Base-by-base conservation (phyloP, 1,140 invertebrate species). In the Andrena cerasifolii region DNA sequence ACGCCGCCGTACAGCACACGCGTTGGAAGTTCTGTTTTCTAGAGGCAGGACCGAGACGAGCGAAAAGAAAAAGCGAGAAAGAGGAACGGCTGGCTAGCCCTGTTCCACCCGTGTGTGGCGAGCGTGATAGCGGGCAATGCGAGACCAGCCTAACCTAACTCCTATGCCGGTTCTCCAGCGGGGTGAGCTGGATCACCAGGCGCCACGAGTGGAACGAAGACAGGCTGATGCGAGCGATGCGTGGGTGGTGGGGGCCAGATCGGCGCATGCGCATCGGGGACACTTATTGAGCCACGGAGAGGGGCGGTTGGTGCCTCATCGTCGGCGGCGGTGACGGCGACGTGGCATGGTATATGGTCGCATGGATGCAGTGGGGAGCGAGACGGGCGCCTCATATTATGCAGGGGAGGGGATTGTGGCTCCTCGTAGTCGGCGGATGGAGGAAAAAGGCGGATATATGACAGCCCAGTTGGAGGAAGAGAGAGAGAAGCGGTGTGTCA, bases 141-240 rank as follows among this genome's bases (percentile, higher is more conserved):
- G 85, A 83, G 87, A 88, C 88, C 87, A 83, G 88, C 87, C 84
- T 79, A 85, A 79, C 83, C 79, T 76, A 87, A 90, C 90, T 86
- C 84, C 87, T 87, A 86, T 89, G 90, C 90, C 90, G 89, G 88
- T 91, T 91, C 89, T 90, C 86, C 87, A 88, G 82, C 83, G 78
- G 75, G 79, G 81, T 58, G 58, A 51, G 62, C 78, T 71, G 84
- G 58, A 74, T 80, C 79, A 79, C 70, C 58, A 63, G 63, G 67
- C 82, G 59, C 63, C 68, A 40, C 24, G 45, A 49, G 73, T 54
- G 31, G 28, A 40, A 81, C 51, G 36, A 68, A 65, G 81, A 83
- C 49, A n/a, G 65, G 65, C 40, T 49, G 54, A 78, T 59, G 36
- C 36, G 47, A 62, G 54, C 26, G 66, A 40, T 40, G 40, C 12